Percentiles rank a stretch among this genome's conserved stretches.
These are phyloP conservation scores for Psittacula echo DNA, from an alignment of 2,797 vertebrate species.

Conservation along the genomic window DNA sequence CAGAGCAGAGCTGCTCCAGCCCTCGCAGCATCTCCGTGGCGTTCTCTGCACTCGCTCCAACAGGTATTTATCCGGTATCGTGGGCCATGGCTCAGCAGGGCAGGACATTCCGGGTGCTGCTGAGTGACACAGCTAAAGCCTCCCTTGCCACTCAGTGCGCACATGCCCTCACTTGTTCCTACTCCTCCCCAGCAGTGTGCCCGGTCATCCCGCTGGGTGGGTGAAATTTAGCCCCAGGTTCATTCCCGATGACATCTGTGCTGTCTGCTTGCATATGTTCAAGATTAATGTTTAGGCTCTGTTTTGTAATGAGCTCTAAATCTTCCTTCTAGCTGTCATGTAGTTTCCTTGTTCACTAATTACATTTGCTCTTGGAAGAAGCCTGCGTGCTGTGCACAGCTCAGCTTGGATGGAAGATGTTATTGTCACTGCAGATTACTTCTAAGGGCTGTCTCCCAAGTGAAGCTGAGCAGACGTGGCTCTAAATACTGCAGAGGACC, in stretches of 20 bases:
- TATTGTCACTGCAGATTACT: background rate
- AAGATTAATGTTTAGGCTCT: background rate
- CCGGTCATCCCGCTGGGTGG: background rate
- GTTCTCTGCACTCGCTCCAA: background rate
- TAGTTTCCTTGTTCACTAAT: background rate
- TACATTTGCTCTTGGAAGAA: background rate
- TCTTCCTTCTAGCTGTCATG: background rate
- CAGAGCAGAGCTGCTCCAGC: background rate
- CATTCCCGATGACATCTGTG: background rate
- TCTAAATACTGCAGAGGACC: rapidly evolving
- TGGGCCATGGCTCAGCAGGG: background rate
- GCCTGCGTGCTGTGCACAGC: background rate
- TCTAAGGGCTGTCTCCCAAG: background rate
- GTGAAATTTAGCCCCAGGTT: background rate
- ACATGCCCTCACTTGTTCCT: background rate
- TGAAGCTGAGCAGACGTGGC: background rate
- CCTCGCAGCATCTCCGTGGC: too few species aligned
- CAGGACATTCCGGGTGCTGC: background rate
- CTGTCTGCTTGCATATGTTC: background rate
- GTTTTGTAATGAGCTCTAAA: constrained; percentile 1
- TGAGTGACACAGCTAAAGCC: background rate
- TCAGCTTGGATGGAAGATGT: background rate
- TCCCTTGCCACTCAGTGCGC: rapidly evolving
- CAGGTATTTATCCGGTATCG: background rate
- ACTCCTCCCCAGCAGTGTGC: background rate